Evolutionary conservation across 2,797 vertebrate genomes (phyloP).

Genomic region (Prunella strophiata): DNA sequence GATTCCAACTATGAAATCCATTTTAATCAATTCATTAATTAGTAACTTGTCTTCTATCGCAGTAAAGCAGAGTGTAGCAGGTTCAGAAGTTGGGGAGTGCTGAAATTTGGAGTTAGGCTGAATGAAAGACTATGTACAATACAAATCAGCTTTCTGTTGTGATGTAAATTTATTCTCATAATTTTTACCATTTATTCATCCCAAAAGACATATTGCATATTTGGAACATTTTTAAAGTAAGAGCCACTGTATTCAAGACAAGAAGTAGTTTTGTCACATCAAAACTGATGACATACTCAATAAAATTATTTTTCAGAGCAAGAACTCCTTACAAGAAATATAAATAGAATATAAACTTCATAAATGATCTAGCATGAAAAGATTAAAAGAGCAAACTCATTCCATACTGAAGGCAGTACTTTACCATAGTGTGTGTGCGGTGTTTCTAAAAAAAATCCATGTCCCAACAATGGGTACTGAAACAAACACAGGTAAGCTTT

Average conservation of each 20-base stretch:
- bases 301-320: constrained; percentile 43
- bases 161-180: constrained; percentile 50
- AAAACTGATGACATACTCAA: constrained; percentile 37
- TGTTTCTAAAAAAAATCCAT: neutral
- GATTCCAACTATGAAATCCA: neutral
- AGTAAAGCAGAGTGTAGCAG: neutral
- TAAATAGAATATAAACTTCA: constrained; percentile 48
- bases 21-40: neutral
- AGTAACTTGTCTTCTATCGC: neutral
- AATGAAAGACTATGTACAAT: constrained; percentile 63
- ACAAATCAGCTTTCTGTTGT: constrained; percentile 34
- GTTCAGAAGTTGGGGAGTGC: neutral
- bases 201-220: constrained; percentile 62
- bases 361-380: constrained; percentile 23
- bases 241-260: constrained; percentile 46
- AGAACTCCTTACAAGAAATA: constrained; percentile 51
- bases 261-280: constrained; percentile 52
- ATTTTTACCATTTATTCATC: constrained; percentile 61
- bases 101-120: neutral
- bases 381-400: constrained; percentile 20
- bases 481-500: neutral
- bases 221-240: constrained; percentile 51
- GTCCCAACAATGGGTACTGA: neutral
- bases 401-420: constrained; percentile 16
- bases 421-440: neutral